Base-by-base conservation (phyloP, 1,140 invertebrate species). In the Achroia grisella region DNA sequence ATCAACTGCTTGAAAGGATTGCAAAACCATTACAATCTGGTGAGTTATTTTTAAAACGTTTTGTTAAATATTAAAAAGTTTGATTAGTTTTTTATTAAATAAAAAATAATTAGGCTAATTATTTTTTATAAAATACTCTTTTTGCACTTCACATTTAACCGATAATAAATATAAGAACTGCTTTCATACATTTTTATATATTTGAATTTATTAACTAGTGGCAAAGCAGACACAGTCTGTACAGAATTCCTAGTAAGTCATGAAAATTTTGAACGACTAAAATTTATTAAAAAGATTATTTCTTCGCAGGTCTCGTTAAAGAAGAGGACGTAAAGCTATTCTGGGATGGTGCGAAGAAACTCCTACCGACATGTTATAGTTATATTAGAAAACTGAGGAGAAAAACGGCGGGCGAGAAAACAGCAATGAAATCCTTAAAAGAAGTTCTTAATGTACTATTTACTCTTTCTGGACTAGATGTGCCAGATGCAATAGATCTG, bases 261-360 rank as follows among this genome's bases (percentile, higher is more conserved):
- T 23, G 6, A 6, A 6, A 23, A 3, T 23, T 23, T 23, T 3
- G 2, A 23, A 23, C 2, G 2, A 23, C 6, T 2, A 23, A 23
- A 23, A 3, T 23, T 23, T 3, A 23, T 23, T 23, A 23, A 6
- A 23, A 23, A 3, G 6, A 23, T 23, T 3, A 23, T 3, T 23
- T 23, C 6, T 23, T 60, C 51, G 6, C 53, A 83, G 79, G 77
- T 46, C 64, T 89, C 8, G 87, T 92, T 12, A 88, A 87, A 31
- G 89, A 89, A 44, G 93, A 95, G 60, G 93, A 95, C 57, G 76
- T 89, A 0, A 93, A 91, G 83, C 65, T 92, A 12, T 95, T 94
- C 66, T 95, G 93, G 93, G 92, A 94, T 41, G 91, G 91, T 0
- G 89, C 89, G 0, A 93, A 89, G 56, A 92, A 92, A 70, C 60